phyloP scores from a whole-genome alignment of 1,140 invertebrate species.

The Drosophila persimilis region DNA sequence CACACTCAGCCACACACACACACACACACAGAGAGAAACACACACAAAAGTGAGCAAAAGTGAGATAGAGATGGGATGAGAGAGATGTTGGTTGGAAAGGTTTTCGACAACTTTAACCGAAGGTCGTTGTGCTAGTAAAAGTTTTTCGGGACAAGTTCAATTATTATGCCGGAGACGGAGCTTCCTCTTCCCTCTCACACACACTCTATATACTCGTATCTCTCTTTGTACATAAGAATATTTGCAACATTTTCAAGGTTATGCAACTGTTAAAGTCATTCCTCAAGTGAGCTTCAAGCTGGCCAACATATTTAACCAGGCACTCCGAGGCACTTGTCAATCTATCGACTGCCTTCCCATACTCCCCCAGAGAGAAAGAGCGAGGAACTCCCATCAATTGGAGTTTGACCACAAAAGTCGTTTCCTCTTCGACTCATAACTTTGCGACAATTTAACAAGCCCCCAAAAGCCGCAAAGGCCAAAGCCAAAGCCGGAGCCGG shows the following conservation, averaged over 20 bases:
- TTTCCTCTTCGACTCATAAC: slow-evolving; percentile 48
- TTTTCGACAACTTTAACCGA: slow-evolving; percentile 72
- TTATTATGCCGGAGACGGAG: slow-evolving; percentile 37
- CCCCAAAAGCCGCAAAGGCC: slow-evolving; percentile 27
- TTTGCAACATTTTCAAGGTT: slow-evolving; percentile 32
- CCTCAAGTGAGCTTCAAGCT: too few relatives aligned
- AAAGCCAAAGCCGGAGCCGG: slow-evolving; percentile 12
- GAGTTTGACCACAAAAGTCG: slow-evolving; percentile 20
- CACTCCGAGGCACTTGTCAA: slow-evolving; percentile 6
- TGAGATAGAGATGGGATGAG: neutral
- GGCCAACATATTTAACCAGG: neutral
- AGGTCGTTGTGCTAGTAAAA: slow-evolving; percentile 70
- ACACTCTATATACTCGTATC: slow-evolving; percentile 1
- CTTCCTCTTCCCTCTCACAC: neutral
- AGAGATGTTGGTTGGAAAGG: neutral
- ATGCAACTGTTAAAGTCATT: slow-evolving; percentile 13
- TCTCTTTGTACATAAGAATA: slow-evolving; percentile 10
- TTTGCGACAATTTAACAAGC: slow-evolving; percentile 74
- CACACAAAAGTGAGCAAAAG: neutral
- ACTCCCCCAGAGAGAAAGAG: too few relatives aligned
- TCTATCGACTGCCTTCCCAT: neutral
- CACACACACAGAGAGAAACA: neutral
- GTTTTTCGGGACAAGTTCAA: slow-evolving; percentile 62
- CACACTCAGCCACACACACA: slow-evolving; percentile 8
- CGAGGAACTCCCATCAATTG: too few relatives aligned